Conservation (phyloP, 53 echinoderm and acorn worm genomes). For the Glandiceps talaboti region DNA sequence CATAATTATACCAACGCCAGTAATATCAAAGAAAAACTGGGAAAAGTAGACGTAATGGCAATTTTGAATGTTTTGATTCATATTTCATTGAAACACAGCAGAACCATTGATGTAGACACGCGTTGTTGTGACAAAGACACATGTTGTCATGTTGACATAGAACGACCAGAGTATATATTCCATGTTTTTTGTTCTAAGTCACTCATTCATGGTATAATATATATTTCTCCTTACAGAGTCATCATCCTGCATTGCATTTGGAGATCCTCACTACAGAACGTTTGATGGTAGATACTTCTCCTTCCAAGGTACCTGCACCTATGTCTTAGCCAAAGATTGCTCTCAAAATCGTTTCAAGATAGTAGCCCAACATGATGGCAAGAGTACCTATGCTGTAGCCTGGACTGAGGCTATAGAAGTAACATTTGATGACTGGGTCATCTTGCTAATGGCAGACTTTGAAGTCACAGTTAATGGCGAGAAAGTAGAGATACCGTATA, state of each 20-base stretch:
- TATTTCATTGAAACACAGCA: too few species aligned
- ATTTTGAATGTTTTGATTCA: too few species aligned
- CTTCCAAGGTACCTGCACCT: slow-evolving; percentile 92
- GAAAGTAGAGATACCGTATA: slow-evolving; percentile 51
- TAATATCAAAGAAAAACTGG: too few species aligned
- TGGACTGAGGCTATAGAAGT: slow-evolving; percentile 80
- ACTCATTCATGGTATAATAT: too few species aligned
- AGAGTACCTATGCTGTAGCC: slow-evolving; percentile 71
- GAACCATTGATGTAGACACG: too few species aligned
- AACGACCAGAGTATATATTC: too few species aligned
- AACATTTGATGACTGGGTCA: slow-evolving; percentile 54
- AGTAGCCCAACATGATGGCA: slow-evolving; percentile 80
- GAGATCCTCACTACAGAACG: slow-evolving; percentile 93
- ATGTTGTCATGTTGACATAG: too few species aligned
- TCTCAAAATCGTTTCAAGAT: slow-evolving; percentile 54
- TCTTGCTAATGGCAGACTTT: slow-evolving; percentile 68
- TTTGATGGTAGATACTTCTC: slow-evolving; percentile 85
- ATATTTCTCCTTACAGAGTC: slow-evolving; percentile 33
- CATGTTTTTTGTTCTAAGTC: too few species aligned
- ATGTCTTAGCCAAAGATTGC: slow-evolving; percentile 78
- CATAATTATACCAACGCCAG: too few species aligned
- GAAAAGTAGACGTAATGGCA: too few species aligned
- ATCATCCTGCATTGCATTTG: slow-evolving; percentile 90
- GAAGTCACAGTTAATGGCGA: slow-evolving; percentile 45
- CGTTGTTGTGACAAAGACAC: too few species aligned